phyloP scores from a whole-genome alignment of 2,113 vertebrate genomes.

The Nesoenas mayeri region DNA sequence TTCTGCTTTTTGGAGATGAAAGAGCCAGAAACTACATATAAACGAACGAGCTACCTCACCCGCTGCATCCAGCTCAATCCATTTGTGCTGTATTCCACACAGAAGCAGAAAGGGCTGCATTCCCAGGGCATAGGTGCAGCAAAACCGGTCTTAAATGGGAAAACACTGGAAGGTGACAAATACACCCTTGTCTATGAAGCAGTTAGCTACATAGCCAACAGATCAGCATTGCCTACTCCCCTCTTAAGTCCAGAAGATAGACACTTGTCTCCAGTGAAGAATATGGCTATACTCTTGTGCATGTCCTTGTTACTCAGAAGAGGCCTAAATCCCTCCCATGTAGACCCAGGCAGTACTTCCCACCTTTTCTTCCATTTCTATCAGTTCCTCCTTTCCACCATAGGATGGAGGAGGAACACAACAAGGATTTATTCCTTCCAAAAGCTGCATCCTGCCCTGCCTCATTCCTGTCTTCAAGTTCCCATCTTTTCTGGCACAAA shows the following conservation, averaged over 20 bases:
- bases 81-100: not conserved
- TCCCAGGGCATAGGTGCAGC: not conserved
- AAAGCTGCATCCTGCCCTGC: not conserved
- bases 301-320: not conserved
- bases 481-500: not conserved
- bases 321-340: not conserved
- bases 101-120: not conserved
- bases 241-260: not conserved
- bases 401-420: not conserved
- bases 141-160: not conserved
- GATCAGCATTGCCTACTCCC: not conserved
- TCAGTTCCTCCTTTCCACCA: not conserved
- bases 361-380: not conserved
- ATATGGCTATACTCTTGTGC: not conserved
- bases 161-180: not conserved
- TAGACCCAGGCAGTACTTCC: not conserved
- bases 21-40: not conserved
- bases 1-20: conserved; percentile 31
- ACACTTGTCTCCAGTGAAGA: not conserved
- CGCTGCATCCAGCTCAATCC: not conserved
- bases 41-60: not conserved
- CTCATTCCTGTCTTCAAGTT: not conserved
- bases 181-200: not conserved
- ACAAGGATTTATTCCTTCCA: not conserved
- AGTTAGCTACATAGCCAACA: not conserved